Percentiles rank a stretch among this genome's conserved stretches.
Evolutionary conservation across 2,797 vertebrate genomes (phyloP).

Genomic region (Tarsius wallacei): DNA sequence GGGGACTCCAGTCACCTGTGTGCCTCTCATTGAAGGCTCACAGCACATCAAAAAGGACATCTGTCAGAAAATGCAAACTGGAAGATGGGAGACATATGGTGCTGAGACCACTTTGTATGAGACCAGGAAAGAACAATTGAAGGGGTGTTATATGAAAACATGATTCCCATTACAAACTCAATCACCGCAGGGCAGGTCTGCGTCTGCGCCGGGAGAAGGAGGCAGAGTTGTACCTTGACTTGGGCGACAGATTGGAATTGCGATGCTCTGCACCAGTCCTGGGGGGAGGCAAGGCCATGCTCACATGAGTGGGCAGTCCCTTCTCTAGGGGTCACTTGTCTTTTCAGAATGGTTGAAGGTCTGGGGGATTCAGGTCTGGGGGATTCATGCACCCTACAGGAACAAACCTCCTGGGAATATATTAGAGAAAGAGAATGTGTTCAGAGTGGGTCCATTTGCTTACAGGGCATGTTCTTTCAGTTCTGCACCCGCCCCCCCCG

Average conservation of each 20-base stretch:
- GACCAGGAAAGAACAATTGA: neutral
- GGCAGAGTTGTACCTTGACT: neutral
- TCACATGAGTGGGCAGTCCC: neutral
- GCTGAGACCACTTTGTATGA: neutral
- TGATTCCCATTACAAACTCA: constrained; percentile 12
- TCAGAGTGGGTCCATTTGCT: fast-evolving
- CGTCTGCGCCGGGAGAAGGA: fast-evolving
- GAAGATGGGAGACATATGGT: constrained; percentile 34
- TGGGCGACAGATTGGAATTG: fast-evolving
- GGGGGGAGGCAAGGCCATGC: fast-evolving
- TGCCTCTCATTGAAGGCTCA: neutral
- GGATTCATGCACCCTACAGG: neutral
- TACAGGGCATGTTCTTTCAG: fast-evolving
- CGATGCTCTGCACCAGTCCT: fast-evolving
- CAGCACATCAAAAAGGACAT: neutral
- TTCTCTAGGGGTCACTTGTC: fast-evolving
- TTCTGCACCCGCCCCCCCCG: neutral
- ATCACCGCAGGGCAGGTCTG: neutral
- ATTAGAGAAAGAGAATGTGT: neutral
- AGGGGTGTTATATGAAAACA: neutral
- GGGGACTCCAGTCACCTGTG: neutral
- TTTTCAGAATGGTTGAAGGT: no score
- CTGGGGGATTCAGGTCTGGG: no score
- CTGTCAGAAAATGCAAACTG: neutral
- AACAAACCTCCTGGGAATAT: neutral